Base-by-base conservation (phyloP, 2,113 vertebrate genomes). In the Bombycilla garrulus region DNA sequence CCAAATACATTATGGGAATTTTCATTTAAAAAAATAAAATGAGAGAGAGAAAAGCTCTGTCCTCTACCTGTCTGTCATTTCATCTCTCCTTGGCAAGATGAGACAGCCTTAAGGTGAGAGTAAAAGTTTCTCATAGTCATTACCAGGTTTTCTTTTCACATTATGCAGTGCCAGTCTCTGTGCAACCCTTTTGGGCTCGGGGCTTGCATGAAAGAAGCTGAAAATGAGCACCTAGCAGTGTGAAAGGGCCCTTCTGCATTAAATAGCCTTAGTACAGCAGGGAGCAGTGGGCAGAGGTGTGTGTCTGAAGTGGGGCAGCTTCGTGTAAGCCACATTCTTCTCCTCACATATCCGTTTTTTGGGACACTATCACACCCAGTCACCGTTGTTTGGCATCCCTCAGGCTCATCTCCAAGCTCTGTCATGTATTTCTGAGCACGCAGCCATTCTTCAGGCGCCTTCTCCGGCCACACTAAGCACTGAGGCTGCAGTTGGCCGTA, bases 401-500 rank as follows among this genome's bases (percentile, higher is more conserved):
- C 24, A 28, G 0, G 0, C 31, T 60, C 7, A 1, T 53, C 36
- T 73, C 40, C 36, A 31, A 10, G 23, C 40, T 85, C 44, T 42
- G 33, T 16, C 33, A 8, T 7, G 3, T 54, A 18, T 66, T 92
- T 72, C 72, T 83, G 76, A 76, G 76, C 48, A n/a, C 0, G 0
- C 10, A 53, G 74, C 16, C 26, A 23, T 19, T 60, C 9, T 21
- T 48, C 6, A 24, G 42, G 15, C 48, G 61, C 40, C 65, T 36
- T 35, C 29, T 74, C 6, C 38, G 72, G 48, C 24, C 67, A 56
- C 15, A 15, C 10, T 4, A 64, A 67, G 48, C 0, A 1, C 19
- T 7, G 53, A 44, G 45, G 62, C 57, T 86, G 31, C 11, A 12
- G 45, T 0, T 56, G 40, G 44, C 24, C 6, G 1, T 20, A 19